Evolutionary conservation across 2,797 vertebrate genomes (phyloP).

Genomic region (Cuculus canorus): DNA sequence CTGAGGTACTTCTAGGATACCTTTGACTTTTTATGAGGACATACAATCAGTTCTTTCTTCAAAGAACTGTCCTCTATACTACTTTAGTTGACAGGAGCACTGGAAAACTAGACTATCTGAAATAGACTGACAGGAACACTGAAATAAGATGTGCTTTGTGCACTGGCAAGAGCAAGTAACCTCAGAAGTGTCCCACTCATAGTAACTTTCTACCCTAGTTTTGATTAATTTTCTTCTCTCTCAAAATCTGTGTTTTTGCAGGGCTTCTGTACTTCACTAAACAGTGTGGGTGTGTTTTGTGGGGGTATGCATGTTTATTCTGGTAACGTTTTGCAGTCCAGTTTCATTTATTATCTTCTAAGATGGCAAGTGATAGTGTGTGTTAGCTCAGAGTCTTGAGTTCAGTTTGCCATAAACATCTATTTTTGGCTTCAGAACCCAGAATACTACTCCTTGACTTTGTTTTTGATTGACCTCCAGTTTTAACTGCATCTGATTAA

Average conservation of each 20-base stretch:
- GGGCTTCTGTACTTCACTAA: not conserved
- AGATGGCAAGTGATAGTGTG: not conserved
- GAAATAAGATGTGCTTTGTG: not conserved
- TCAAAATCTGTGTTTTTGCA: not conserved
- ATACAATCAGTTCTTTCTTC: not conserved
- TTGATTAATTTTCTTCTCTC: not conserved
- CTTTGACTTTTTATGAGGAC: not conserved
- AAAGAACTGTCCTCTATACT: not conserved
- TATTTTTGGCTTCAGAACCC: not conserved
- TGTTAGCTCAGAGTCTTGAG: not conserved
- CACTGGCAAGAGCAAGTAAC: not conserved
- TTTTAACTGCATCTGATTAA: not conserved
- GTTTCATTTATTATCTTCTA: not conserved
- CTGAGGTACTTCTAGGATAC: not conserved
- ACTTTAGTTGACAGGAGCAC: not conserved
- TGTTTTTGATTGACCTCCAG: not conserved
- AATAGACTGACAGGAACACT: not conserved
- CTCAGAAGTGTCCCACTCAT: not conserved
- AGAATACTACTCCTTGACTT: not conserved
- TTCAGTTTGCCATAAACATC: not conserved
- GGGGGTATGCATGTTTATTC: not conserved
- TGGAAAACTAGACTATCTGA: not conserved
- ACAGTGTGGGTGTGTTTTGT: not conserved
- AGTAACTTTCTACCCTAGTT: not conserved
- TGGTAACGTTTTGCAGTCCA: not conserved